These are phyloP conservation scores for Oncorhynchus tshawytscha DNA, from an alignment of 2,113 vertebrate genomes.

Conservation along the genomic window DNA sequence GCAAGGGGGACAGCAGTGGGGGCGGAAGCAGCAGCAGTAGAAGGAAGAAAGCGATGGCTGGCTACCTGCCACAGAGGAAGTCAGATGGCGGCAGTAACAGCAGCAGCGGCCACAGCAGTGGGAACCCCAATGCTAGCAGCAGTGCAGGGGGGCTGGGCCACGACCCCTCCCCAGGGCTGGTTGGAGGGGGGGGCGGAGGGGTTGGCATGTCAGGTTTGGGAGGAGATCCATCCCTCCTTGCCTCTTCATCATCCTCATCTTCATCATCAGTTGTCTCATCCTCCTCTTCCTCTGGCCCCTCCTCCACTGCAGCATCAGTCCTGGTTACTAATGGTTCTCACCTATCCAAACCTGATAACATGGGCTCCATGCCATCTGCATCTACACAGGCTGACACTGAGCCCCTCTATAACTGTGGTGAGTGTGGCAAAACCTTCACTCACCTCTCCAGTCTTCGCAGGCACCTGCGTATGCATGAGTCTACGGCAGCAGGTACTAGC, in stretches of 20 bases:
- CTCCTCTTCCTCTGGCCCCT: slow-evolving; percentile 75
- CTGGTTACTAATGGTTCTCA: slow-evolving; percentile 76
- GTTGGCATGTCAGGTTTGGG: slow-evolving; percentile 71
- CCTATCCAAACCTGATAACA: slow-evolving; percentile 73
- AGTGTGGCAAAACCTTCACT: slow-evolving; percentile 79
- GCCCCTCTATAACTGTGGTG: slow-evolving; percentile 74
- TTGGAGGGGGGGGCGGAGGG: slow-evolving; percentile 69
- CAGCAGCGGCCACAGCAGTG: slow-evolving; percentile 58
- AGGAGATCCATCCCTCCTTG: slow-evolving; percentile 71
- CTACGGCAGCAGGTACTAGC: slow-evolving; percentile 75
- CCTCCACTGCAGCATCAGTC: slow-evolving; percentile 76
- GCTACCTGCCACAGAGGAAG: slow-evolving; percentile 80
- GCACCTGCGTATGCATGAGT: slow-evolving; percentile 80
- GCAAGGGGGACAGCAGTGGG: slow-evolving; percentile 69
- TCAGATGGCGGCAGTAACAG: slow-evolving; percentile 63
- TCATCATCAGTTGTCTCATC: slow-evolving; percentile 76
- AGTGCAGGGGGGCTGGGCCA: slow-evolving; percentile 69
- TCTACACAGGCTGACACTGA: slow-evolving; percentile 68
- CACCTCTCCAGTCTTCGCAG: slow-evolving; percentile 80
- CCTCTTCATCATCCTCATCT: slow-evolving; percentile 66
- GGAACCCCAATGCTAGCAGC: slow-evolving; percentile 67
- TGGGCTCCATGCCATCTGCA: slow-evolving; percentile 66
- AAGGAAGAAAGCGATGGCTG: slow-evolving; percentile 81
- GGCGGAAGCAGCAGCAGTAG: slow-evolving; percentile 70
- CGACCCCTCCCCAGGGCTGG: slow-evolving; percentile 69